Evolutionary conservation across 2,888 invertebrate genomes (phyloP).

Genomic region (Tricholauxania praeusta): DNA sequence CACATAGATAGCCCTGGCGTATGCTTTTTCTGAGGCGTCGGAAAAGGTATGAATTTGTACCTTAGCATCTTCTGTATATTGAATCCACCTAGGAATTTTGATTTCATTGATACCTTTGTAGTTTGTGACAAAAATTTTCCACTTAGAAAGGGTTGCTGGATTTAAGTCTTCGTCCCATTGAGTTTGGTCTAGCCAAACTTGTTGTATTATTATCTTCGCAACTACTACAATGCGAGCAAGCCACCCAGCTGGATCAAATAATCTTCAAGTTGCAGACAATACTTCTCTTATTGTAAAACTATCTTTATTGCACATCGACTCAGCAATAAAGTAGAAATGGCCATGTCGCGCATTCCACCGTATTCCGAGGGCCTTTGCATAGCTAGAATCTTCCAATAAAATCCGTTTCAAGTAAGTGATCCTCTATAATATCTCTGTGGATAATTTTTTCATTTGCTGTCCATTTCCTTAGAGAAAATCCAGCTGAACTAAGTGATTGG

Average conservation of each 20-base stretch:
- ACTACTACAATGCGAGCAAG: not conserved
- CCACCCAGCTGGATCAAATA: not conserved
- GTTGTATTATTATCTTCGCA: constrained; percentile 8
- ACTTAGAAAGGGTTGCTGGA: not conserved
- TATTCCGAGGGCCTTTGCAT: constrained; percentile 13
- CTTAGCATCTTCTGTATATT: no score
- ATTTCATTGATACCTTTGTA: no score
- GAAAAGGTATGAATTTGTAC: no score
- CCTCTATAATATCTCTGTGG: not conserved
- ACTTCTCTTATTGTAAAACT: no score
- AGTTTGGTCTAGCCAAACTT: constrained; percentile 11
- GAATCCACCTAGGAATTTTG: no score
- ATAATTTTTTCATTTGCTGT: constrained; percentile 13
- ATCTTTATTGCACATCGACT: not conserved
- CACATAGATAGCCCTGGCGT: constrained; percentile 35
- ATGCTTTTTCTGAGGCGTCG: constrained; percentile 43
- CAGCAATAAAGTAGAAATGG: not conserved
- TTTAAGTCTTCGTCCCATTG: not conserved
- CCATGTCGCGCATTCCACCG: constrained; percentile 11
- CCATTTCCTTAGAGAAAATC: constrained; percentile 22
- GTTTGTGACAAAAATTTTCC: no score
- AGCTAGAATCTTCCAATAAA: constrained; percentile 22
- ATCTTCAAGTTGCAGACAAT: not conserved
- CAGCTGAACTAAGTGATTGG: constrained; percentile 17
- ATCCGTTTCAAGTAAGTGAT: constrained; percentile 11